A percentile compares a stretch with the other conserved stretches of the same genome.
phyloP scores from a whole-genome alignment of 2,888 invertebrate species.

The Lasioglossum lativentre region DNA sequence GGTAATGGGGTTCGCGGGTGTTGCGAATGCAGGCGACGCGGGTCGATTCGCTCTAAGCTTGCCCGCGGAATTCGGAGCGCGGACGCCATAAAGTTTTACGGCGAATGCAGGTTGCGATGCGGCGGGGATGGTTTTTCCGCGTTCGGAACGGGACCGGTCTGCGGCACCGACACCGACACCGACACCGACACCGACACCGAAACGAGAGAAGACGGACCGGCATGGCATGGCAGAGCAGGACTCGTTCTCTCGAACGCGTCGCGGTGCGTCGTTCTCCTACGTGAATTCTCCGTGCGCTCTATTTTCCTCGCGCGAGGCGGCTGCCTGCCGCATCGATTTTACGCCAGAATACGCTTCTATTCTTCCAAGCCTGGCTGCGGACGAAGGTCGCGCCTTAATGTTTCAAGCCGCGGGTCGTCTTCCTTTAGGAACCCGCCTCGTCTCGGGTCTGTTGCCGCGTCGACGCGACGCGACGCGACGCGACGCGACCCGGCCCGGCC shows the following conservation, averaged over 20 bases:
- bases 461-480: background rate
- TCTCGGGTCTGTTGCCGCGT: constrained; percentile 1
- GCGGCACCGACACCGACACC: background rate
- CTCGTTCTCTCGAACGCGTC: background rate
- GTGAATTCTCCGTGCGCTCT: constrained; percentile 48
- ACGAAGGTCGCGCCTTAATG: constrained; percentile 54
- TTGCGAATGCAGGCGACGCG: background rate
- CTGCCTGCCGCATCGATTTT: constrained; percentile 62
- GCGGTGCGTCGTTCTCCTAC: background rate
- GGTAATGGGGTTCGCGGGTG: background rate
- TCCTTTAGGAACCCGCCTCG: background rate
- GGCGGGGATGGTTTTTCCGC: background rate
- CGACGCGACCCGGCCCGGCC: background rate
- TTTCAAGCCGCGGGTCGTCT: constrained; percentile 24
- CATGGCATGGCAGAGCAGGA: background rate
- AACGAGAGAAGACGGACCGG: background rate
- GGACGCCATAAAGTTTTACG: background rate
- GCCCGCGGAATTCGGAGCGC: constrained; percentile 3
- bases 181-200: background rate
- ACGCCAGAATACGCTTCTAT: constrained; percentile 57
- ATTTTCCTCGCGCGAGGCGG: constrained; percentile 48
- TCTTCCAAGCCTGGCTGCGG: constrained; percentile 44
- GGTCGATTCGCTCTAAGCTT: background rate
- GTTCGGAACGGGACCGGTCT: background rate
- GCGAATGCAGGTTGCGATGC: background rate